Base-by-base conservation (phyloP, 2,797 vertebrate species). In the Takifugu rubripes region DNA sequence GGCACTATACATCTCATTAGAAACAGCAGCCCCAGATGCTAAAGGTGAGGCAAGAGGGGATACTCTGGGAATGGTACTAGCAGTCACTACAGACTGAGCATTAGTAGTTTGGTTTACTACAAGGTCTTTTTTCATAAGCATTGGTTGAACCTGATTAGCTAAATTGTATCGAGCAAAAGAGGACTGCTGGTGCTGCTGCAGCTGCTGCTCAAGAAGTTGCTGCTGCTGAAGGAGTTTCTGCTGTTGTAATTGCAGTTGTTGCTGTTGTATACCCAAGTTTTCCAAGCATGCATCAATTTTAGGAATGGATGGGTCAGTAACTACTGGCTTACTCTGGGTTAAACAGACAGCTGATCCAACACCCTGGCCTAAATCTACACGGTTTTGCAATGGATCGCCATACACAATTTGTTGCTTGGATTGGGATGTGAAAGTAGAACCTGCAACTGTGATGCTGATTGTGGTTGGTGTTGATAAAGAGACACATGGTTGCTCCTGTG, bases 381-480 rank as follows among this genome's bases (percentile, higher is more conserved):
- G 92, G 74, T 93, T 98, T 84, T 96, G 95, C 81, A 96, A 90
- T 53, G 97, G 96, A 85, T 99, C 97, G 74, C 97, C 96, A 40
- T 99, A 99, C 40, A 99, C 87, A 1, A 94, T 76, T 1, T 92
- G 93, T 51, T 95, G 93, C 77, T 97, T 99, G 51, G 93, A 84
- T 82, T 96, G 95, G 0, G 96, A 92, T 79, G 94, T 90, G 57
- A 96, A 93, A 89, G 95, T 84, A 24, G 96, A 92, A 16, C 95
- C 92, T 64, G 95, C 92, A 3, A 96, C 92, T 61, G 96, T 97
- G 64, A 98, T 89, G 72, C 94, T 86, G 10, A 95, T 88, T 1
- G 95, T 96, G 67, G 92, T 96, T 40, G 95, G 87, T 27, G 93
- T 93, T 0, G 93, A 93, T 1, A 94, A 85, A 59, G 94, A 91